These are phyloP conservation scores for Pilophorus perplexus DNA, from an alignment of 2,888 invertebrate species.

Conservation along the genomic window DNA sequence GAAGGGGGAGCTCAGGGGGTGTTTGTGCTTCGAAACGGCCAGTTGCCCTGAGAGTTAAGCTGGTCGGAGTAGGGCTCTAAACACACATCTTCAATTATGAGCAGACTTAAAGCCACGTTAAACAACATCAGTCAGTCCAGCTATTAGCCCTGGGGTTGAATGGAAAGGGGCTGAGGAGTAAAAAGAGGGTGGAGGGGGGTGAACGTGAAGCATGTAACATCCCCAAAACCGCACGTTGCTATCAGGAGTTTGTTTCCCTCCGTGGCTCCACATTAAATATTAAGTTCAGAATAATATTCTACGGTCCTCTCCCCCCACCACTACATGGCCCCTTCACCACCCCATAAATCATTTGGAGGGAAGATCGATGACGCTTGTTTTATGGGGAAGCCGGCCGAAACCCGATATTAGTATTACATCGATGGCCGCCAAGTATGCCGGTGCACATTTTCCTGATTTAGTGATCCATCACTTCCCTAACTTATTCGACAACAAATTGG, in stretches of 20 bases:
- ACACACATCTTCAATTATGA: constrained; percentile 39
- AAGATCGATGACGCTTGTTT: constrained; percentile 35
- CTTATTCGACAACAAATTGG: constrained; percentile 28
- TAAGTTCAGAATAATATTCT: constrained; percentile 37
- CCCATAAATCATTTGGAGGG: constrained; percentile 33
- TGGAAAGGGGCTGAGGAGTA: too few relatives aligned
- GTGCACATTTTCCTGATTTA: constrained; percentile 32
- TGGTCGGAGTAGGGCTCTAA: constrained; percentile 33
- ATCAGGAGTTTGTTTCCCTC: constrained; percentile 37
- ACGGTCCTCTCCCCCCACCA: constrained; percentile 1
- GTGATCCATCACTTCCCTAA: constrained; percentile 34
- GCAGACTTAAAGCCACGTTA: constrained; percentile 38
- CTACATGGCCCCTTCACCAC: constrained; percentile 17
- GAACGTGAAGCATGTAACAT: too few relatives aligned
- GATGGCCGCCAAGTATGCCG: background rate
- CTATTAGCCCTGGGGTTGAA: constrained; percentile 31
- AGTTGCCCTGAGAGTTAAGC: constrained; percentile 28
- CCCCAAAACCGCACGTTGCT: constrained; percentile 35
- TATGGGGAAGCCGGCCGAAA: constrained; percentile 19
- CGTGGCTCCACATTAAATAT: constrained; percentile 38
- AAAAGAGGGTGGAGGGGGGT: constrained; percentile 15
- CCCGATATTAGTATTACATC: constrained; percentile 24
- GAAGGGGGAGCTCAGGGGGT: constrained; percentile 7
- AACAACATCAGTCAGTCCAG: constrained; percentile 38
- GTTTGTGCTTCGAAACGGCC: constrained; percentile 28